Base-by-base conservation (phyloP, 2,888 invertebrate genomes). In the Drosophila prolongata region DNA sequence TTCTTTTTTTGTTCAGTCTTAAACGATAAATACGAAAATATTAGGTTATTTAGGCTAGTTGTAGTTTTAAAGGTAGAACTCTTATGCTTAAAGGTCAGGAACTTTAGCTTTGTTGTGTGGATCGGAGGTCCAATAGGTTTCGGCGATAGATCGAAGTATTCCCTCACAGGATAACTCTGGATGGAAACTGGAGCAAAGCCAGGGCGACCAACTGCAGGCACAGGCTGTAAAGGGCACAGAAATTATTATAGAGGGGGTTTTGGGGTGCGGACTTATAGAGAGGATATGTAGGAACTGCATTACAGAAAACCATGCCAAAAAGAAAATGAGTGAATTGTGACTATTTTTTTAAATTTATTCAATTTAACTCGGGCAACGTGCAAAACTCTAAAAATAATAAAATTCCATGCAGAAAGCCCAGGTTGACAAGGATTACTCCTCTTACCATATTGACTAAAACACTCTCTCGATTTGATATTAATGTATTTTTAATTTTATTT, bases 121-220 rank as follows among this genome's bases (percentile, higher is more conserved):
- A 57, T 52, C 52, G 50, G 53, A 57, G 58, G 64, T 69, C 54
- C 75, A 44, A 43, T 67, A 27, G 46, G 37, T 37, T 14, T 27
- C 40, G 13, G 16, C 37, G 24, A 11, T 40, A 5, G 10, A 9
- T 34, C 8, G 34, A 16, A 16, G 38, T 37, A 40, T 65, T 44
- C 6, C 24, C 14, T 76, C 73, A 79, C 57, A 75, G 76, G 61
- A 61, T 42, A 55, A 52, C 35, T 43, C 82, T 82, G 14, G 24
- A 24, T 24, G 76, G 30, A 30, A 6, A 72, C 61, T 82, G 79
- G 66, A 91, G 82, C 90, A 91, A 91, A 44, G 89, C 59, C 58
- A 90, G 66, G 44, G 83, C 75, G 70, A 90, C 64, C 71, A 90
- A 78, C 82, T 90, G 77, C 81, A 91, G 89, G 89, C 62, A 72